Evolutionary conservation across 2,888 invertebrate genomes (phyloP), one percentile per base, ranked within the genome.

Genomic region (Drosophila sordidula): DNA sequence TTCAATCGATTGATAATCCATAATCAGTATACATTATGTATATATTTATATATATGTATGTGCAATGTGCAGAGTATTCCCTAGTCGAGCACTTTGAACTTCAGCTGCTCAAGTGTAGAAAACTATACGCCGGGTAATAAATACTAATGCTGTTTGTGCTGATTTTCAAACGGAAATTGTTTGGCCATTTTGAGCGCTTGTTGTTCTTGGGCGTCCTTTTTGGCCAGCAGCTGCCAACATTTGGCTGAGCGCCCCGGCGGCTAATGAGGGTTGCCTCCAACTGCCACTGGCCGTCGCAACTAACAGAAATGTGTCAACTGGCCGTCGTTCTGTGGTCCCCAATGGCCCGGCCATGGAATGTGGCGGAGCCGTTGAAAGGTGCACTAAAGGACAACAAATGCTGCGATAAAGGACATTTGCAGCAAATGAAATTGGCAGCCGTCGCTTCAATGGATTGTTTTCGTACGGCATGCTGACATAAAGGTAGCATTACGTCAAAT

Each of bases 61-160:
- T 26, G 6, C 1, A 26, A 22, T 22, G 22, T 22, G 11, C 12
- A 12, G 34, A 12, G 34, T 12, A 34, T 34, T 34, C 12, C 12
- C 12, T 34, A 34, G 34, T 12, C 4, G 34, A 34, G 34, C 34
- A 34, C 34, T 34, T 34, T 12, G 1, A 32, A 32, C 11, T 12
- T 32, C 12, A 32, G 11, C 4, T 9, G 36, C 42, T 38, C 22
- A 12, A 14, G 54, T 34, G 29, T 22, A 11, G 55, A 42, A 49
- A 62, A 46, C 29, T 59, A 42, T 62, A 46, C 42, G 32, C 14
- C 56, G 46, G 49, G 49, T 69, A 77, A 72, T 84, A 87, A 84
- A 87, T 80, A 72, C 61, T 46, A 72, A 84, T 84, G 75, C 59
- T 62, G 55, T 84, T 68, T 70, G 70, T 58, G 52, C 34, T 56